Base-by-base conservation (phyloP, 2,888 invertebrate genomes). In the Uloborus plumipes region DNA sequence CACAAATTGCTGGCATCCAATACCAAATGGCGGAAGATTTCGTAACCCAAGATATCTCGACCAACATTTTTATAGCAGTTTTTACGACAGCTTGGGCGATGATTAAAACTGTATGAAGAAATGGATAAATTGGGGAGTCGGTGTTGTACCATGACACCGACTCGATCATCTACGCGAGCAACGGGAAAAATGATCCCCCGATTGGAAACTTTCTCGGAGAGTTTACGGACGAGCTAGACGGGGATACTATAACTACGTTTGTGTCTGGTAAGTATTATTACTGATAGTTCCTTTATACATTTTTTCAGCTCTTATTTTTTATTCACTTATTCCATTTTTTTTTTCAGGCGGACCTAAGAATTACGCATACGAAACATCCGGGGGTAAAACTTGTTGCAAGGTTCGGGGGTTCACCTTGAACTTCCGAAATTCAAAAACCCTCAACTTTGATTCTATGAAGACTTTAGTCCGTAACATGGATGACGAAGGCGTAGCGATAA, bases 341-440 rank as follows among this genome's bases (percentile, higher is more conserved):
- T 71, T 69, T 58, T 49, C 15, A 79, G 73, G 73, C 14, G 79
- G 73, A 2, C 65, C 71, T 3, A 79, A 79, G 31, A 79, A 79
- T 47, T 79, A 73, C 20, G 67, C 73, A 1, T 79, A 67, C 26
- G 16, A 16, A n/a, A 66, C 67, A 4, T 6, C n/a, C n/a, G n/a
- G n/a, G 7, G 73, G 67, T 1, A 67, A 51, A n/a, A 73, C 67
- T 4, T 58, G 16, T 4, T 66, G 58, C 65, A 72, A 71, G n/a
- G 31, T 78, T 0, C 22, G 65, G 16, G 71, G 78, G 4, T 65
- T 78, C 50, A 65, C 71, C 4, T 26, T 78, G 7, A 78, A 78
- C 50, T 78, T 58, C 18, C 18, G 20, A 14, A 78, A 78, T 50
- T 15, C 55, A 2, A 15, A 49, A 7, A 1, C 51, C 4, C 13